Evolutionary conservation across 2,797 vertebrate genomes (phyloP).

Genomic region (Acropternis orthonyx): DNA sequence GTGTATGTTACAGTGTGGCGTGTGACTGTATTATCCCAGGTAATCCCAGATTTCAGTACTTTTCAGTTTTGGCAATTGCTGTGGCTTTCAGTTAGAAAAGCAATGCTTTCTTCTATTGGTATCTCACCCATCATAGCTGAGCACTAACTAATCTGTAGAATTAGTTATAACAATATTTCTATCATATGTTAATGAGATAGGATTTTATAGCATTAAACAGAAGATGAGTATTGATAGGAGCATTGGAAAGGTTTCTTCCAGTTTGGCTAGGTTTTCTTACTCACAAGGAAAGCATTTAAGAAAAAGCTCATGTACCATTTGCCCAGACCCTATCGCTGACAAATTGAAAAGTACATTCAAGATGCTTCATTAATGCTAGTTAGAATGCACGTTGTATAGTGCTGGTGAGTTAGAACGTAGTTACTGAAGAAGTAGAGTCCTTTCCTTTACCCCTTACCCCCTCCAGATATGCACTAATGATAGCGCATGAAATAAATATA

Average conservation of each 20-base stretch:
- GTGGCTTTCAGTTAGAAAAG: neutral
- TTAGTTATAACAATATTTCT: neutral
- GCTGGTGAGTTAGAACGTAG: neutral
- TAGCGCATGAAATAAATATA: neutral
- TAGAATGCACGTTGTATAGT: neutral
- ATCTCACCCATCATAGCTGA: neutral
- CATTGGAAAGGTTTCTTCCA: neutral
- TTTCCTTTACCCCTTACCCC: neutral
- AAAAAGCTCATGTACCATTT: neutral
- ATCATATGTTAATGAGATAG: neutral
- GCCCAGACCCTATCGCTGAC: neutral
- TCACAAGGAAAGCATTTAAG: neutral
- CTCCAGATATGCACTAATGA: neutral
- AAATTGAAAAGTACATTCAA: neutral
- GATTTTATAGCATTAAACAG: neutral
- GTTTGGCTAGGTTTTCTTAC: neutral
- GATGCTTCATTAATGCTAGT: neutral
- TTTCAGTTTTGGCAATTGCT: neutral
- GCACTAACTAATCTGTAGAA: neutral
- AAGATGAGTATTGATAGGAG: neutral
- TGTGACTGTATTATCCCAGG: rapidly evolving
- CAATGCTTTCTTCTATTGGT: neutral
- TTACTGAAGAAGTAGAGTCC: neutral
- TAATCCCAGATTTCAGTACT: neutral
- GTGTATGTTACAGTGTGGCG: neutral